phyloP scores from a whole-genome alignment of 2,888 invertebrate species.

The Temnothorax rugatulus region DNA sequence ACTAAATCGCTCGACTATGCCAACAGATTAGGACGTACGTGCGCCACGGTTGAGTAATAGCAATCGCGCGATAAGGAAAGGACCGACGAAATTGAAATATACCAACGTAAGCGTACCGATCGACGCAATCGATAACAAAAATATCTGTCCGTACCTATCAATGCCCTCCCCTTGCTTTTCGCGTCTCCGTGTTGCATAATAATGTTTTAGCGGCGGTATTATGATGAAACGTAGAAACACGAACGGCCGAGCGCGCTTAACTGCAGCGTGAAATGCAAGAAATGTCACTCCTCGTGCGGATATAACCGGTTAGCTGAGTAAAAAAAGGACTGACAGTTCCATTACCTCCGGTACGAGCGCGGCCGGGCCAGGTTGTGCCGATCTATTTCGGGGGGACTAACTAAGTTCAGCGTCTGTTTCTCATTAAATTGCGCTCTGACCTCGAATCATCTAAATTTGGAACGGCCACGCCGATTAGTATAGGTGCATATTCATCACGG shows the following conservation, averaged over 20 bases:
- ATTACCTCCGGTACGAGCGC: conserved; percentile 68
- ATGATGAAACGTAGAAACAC: conserved; percentile 37
- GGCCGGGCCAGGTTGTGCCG: conserved; percentile 76
- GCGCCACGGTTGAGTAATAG: conserved; percentile 72
- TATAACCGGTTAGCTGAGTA: conserved; percentile 64
- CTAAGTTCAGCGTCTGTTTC: conserved; percentile 85
- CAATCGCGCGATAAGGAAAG: conserved; percentile 64
- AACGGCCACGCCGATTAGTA: conserved; percentile 83
- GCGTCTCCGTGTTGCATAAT: conserved; percentile 10
- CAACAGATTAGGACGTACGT: conserved; percentile 80
- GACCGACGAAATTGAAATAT: conserved; percentile 65
- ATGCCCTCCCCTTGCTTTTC: background rate
- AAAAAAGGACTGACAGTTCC: conserved; percentile 58
- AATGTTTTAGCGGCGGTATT: conserved; percentile 13
- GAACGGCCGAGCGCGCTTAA: conserved; percentile 22
- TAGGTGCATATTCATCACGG: conserved; percentile 75
- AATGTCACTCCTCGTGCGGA: conserved; percentile 55
- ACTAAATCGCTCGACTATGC: conserved; percentile 79
- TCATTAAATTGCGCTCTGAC: conserved; percentile 85
- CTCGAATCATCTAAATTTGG: conserved; percentile 86
- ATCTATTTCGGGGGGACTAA: conserved; percentile 84
- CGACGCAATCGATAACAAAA: conserved; percentile 22
- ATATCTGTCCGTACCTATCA: background rate
- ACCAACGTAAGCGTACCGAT: conserved; percentile 4
- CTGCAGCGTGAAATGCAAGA: conserved; percentile 49